Evolutionary conservation across 2,888 invertebrate genomes (phyloP).

Genomic region (Dasypolia templi): DNA sequence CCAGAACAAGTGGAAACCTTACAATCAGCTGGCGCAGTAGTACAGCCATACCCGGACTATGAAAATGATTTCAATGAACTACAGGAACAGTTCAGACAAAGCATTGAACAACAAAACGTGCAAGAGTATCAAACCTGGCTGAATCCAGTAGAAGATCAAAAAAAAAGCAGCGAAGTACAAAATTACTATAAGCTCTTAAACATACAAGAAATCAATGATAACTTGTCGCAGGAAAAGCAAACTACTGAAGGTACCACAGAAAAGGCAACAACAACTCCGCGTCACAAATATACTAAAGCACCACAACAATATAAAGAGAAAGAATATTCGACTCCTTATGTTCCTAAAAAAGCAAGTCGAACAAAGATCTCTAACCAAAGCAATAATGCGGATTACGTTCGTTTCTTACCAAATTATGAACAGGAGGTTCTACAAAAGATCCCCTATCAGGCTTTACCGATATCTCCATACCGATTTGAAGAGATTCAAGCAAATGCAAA

Average conservation of each 20-base stretch:
- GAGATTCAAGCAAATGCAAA: conserved; percentile 11
- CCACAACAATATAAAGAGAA: conserved; percentile 56
- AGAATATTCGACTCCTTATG: conserved; percentile 58
- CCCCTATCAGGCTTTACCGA: conserved; percentile 42
- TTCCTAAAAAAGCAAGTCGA: conserved; percentile 57
- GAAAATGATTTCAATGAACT: conserved; percentile 48
- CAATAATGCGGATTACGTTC: conserved; percentile 56
- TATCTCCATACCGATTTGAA: conserved; percentile 38
- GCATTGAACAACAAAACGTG: conserved; percentile 42
- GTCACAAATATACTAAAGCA: conserved; percentile 51
- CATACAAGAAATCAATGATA: conserved; percentile 57
- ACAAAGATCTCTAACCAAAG: conserved; percentile 43
- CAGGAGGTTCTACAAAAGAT: conserved; percentile 53
- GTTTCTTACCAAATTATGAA: conserved; percentile 64
- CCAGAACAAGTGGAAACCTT: conserved; percentile 80
- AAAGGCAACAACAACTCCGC: conserved; percentile 38
- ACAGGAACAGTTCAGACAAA: conserved; percentile 53
- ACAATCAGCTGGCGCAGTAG: conserved; percentile 73
- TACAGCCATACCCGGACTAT: conserved; percentile 66
- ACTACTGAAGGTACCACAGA: conserved; percentile 54
- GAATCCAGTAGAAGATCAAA: conserved; percentile 47
- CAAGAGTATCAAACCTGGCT: conserved; percentile 24
- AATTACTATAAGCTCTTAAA: conserved; percentile 59
- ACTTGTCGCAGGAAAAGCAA: conserved; percentile 26
- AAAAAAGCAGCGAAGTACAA: conserved; percentile 33